Evolutionary conservation across 2,797 vertebrate species (phyloP), one percentile per base, ranked within the genome.

Genomic region (Chiroxiphia lanceolata): DNA sequence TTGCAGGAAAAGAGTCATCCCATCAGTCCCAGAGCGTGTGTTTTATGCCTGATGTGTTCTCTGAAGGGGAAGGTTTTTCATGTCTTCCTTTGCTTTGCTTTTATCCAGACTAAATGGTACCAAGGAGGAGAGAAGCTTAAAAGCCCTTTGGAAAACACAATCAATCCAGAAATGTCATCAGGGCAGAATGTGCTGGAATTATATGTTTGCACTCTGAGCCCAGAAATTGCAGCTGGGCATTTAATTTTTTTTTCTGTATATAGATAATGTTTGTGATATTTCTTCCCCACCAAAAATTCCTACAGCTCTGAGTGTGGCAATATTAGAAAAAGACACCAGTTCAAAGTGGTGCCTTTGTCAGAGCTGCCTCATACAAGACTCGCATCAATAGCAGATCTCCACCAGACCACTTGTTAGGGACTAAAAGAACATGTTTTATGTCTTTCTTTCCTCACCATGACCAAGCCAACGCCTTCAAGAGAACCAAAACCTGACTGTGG

Each of bases 161-260:
- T 94, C 85, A 26, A 70, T 34, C 76, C 83, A 79, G 70, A 80
- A 94, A 87, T 84, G 78, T 85, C 87, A 77, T 47, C 13, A 25
- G 40, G 77, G 26, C 77, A 78, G 86, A 71, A 78, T 34, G 63
- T 70, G 22, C 69, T 88, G 74, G 47, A 61, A 83, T 92, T 61
- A 42, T 44, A 74, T 29, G 14, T 89, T 90, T 83, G 72, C 57
- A 22, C 26, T 88, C 61, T 45, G 48, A 94, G 90, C 20, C 34
- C 44, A 77, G 84, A 56, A 79, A 48, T 78, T 34, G 33, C 72
- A 56, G 76, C n/a, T 70, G 26, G 65, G 10, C 26, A 10, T 88
- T 68, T 70, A 21, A 23, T 33, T 22, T 23, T 7, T 27, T 34
- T 13, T 25, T 2, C 31, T 47, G 4, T 83, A 1, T 56, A 45